A percentile compares a stretch with the other conserved stretches of the same genome.
phyloP scores from a whole-genome alignment of 2,888 invertebrate species.

The Litoditis marina region DNA sequence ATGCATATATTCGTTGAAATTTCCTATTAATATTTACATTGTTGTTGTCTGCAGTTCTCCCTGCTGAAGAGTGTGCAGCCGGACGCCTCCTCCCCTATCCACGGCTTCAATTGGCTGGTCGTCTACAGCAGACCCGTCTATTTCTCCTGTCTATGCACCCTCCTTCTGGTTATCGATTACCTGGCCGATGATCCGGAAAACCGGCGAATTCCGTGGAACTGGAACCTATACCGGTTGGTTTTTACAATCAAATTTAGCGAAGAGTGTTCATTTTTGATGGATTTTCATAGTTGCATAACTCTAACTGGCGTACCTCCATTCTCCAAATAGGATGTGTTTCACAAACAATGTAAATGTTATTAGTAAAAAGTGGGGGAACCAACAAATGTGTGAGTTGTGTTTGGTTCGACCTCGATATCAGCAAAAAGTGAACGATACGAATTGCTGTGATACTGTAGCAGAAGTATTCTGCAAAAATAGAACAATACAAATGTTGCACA shows the following conservation, averaged over 20 bases:
- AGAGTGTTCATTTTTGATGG: conserved; percentile 2
- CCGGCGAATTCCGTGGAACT: conserved; percentile 38
- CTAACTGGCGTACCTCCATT: no score
- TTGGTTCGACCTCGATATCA: no score
- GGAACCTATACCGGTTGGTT: conserved; percentile 40
- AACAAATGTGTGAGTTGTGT: no score
- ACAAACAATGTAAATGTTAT: no score
- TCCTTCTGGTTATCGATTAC: conserved; percentile 63
- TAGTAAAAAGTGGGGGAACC: no score
- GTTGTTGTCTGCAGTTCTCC: conserved; percentile 67
- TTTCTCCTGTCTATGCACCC: conserved; percentile 76
- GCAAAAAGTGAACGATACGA: no score
- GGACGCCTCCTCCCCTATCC: conserved; percentile 95
- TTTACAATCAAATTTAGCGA: no score
- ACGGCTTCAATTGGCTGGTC: conserved; percentile 67
- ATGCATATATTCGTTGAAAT: no score
- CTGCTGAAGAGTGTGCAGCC: conserved; percentile 82
- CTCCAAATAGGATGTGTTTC: no score
- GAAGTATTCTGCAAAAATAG: no score
- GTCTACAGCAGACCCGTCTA: conserved; percentile 72
- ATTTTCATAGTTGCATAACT: conserved; percentile 13
- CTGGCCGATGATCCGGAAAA: conserved; percentile 19
- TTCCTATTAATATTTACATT: conserved; percentile 22
- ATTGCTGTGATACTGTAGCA: no score
- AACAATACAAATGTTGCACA: no score